Conservation (phyloP, 2,888 invertebrate species). For the Tipula helvola region DNA sequence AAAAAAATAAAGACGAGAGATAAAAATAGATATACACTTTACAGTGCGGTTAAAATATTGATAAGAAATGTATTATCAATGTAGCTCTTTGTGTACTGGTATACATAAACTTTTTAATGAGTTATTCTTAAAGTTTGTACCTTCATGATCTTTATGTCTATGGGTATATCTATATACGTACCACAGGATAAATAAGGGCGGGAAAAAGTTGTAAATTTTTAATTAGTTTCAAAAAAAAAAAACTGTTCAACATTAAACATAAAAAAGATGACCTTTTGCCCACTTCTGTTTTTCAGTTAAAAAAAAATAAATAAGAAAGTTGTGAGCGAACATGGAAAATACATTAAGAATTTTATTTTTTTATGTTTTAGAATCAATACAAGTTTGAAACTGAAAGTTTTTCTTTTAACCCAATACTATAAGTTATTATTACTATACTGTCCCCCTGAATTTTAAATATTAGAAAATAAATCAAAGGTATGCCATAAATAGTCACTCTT, state of each 20-base stretch:
- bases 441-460: too few species aligned
- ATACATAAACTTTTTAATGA: neutral
- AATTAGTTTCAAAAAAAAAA: neutral
- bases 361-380: too few species aligned
- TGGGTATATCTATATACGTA: neutral
- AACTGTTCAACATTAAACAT: neutral
- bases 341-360: neutral
- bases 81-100: neutral
- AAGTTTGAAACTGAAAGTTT: too few species aligned
- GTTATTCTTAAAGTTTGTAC: neutral
- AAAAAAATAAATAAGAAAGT: neutral
- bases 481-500: too few species aligned
- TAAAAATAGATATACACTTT: neutral
- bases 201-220: neutral
- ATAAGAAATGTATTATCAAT: neutral
- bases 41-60: neutral
- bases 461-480: too few species aligned
- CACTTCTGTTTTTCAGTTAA: neutral
- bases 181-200: neutral
- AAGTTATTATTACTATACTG: too few species aligned
- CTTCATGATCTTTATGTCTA: neutral
- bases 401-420: too few species aligned
- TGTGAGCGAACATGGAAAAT: neutral
- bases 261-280: neutral
- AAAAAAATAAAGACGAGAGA: neutral